Evolutionary conservation across 2,888 invertebrate species (phyloP), one percentile per base, ranked within the genome.

Genomic region (Eupithecia dodoneata): DNA sequence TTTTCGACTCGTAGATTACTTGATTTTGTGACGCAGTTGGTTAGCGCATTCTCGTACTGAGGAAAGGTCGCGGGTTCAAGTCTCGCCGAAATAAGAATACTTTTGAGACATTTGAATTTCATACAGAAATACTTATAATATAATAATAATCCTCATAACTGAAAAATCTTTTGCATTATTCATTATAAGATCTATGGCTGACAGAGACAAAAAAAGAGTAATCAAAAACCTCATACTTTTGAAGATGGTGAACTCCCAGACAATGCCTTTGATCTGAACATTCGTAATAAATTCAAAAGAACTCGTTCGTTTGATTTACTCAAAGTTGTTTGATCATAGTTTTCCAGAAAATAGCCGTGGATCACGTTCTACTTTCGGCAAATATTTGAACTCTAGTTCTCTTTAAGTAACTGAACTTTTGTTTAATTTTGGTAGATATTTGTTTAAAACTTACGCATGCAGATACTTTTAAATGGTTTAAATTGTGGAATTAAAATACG

Each of bases 281-380:
- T 55, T 66, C 2, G 52, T 67, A 73, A 55, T 73, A 66, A 73
- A 73, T 73, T 66, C 41, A n/a, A 55, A 73, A 73, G 52, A 67
- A 67, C 44, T 65, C 66, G 49, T 66, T 73, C 44, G 42, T 42
- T 67, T 67, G 74, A 69, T 55, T 69, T 74, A 74, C 74, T 55
- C 59, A 44, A 49, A 72, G 12, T 69, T 74, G 55, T 74, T 73
- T 73, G 65, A 65, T 65, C 72, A 30, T 66, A 66, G 66, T 66
- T 42, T 66, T 66, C 2, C 42, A 42, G 66, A 15, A 15, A 66
- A 66, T 66, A 4, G 30, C 30, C 42, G 5, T 42, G 15, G 66
- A 66, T 42, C 66, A 42, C 13, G 66, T 42, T 66, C 42, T 42
- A 66, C 42, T 66, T 66, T 66, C 42, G 42, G 71, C 15, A 41